Conservation (phyloP, 2,113 vertebrate genomes). For the Muscicapa adusta region DNA sequence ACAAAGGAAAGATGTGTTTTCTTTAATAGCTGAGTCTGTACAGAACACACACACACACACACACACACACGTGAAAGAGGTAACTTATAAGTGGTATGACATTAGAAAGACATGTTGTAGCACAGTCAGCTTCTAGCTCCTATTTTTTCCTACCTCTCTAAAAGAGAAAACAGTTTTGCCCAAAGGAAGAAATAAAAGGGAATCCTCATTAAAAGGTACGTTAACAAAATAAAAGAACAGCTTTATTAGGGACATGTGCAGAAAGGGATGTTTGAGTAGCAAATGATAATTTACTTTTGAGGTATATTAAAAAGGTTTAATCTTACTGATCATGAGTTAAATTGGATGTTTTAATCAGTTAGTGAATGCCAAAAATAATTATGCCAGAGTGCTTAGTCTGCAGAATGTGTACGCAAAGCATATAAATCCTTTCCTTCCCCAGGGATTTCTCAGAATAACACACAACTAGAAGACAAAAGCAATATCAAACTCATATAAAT, state of each 20-base stretch:
- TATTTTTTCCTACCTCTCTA: conserved; percentile 71
- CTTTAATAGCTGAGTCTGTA: conserved; percentile 51
- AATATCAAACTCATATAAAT: conserved; percentile 94
- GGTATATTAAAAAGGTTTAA: conserved; percentile 88
- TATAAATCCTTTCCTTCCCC: conserved; percentile 89
- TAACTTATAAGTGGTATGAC: conserved; percentile 63
- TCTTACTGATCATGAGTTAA: conserved; percentile 88
- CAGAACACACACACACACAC: not conserved
- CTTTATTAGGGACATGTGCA: conserved; percentile 71
- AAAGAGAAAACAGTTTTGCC: conserved; percentile 75
- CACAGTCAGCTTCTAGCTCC: conserved; percentile 62
- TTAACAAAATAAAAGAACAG: conserved; percentile 67
- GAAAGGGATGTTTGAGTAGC: conserved; percentile 72
- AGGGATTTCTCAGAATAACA: conserved; percentile 89
- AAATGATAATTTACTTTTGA: conserved; percentile 84
- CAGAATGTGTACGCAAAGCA: conserved; percentile 89
- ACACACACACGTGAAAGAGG: not conserved
- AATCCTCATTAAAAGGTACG: conserved; percentile 77
- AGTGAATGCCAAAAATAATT: conserved; percentile 92
- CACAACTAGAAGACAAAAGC: conserved; percentile 89
- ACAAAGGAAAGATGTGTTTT: conserved; percentile 39
- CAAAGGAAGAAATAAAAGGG: conserved; percentile 77
- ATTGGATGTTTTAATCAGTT: conserved; percentile 88
- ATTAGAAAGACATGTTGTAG: conserved; percentile 63
- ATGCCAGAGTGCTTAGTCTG: conserved; percentile 90